Base-by-base conservation (phyloP, 2,113 vertebrate species). In the Tyrannus savana region DNA sequence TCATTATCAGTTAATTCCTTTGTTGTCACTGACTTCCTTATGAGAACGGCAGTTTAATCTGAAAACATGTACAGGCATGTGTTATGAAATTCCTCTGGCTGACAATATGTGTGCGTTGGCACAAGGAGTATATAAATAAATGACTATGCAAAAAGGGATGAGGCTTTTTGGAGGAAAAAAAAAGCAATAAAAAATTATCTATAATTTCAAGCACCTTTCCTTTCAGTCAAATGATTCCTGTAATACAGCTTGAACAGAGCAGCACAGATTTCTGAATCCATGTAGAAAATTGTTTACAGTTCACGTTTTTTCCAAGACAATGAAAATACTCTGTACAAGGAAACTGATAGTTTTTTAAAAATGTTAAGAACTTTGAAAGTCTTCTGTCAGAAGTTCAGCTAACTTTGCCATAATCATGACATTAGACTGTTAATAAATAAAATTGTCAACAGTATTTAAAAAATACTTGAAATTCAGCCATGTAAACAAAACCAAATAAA, bases 71-170 rank as follows among this genome's bases (percentile, higher is more conserved):
- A 60, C 37, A 78, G 35, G 16, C 58, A 56, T n/a, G 39, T 56
- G 41, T 76, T 82, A 27, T 14, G 53, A 31, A 90, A 89, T 23
- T 91, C 16, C 9, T 87, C 30, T 69, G 37, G 19, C 58, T 82
- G 69, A 50, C 47, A 78, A 37, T 58, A 59, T 39, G 28, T 0
- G 0, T 89, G 28, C 0, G 0, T 75, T 84, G 77, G 67, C 64
- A 96, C 12, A 82, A 67, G 24, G 10, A 92, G 19, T 37, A 42
- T 81, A 76, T 81, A 89, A 92, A 94, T 69, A 88, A 82, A 28
- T 59, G 53, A 58, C 24, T 33, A 30, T 14, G 22, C 42, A 31
- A 67, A 77, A 93, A 63, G 14, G 2, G 30, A 67, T 71, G 4
- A 66, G 41, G 4, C 1, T 49, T 92, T 63, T 7, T 7, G 62